phyloP scores from a whole-genome alignment of 1,140 invertebrate genomes.

The Dryas iulia region DNA sequence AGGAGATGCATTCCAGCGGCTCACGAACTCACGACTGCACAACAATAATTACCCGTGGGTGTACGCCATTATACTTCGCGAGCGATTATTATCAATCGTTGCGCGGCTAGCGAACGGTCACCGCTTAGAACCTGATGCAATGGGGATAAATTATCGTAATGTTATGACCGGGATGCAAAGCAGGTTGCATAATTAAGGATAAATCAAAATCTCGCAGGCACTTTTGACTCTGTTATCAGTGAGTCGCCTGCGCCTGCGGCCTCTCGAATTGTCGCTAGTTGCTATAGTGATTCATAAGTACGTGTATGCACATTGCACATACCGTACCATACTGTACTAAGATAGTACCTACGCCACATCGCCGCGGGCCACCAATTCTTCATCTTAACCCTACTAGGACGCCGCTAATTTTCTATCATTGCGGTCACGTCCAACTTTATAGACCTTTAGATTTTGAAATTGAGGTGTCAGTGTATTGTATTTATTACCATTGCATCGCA shows the following conservation, averaged over 20 bases:
- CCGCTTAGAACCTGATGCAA: slow-evolving; percentile 73
- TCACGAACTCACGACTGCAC: slow-evolving; percentile 79
- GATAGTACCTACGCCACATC: no score
- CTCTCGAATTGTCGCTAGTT: background rate
- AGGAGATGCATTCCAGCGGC: slow-evolving; percentile 78
- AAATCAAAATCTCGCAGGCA: slow-evolving; percentile 35
- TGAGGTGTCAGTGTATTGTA: slow-evolving; percentile 73
- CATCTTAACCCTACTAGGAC: slow-evolving; percentile 70
- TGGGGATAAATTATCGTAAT: slow-evolving; percentile 39
- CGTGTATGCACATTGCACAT: background rate
- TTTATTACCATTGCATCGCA: slow-evolving; percentile 64
- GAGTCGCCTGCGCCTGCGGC: slow-evolving; percentile 12
- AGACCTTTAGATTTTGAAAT: slow-evolving; percentile 70
- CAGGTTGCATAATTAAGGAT: slow-evolving; percentile 14
- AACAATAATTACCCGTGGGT: slow-evolving; percentile 79
- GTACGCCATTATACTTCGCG: slow-evolving; percentile 79
- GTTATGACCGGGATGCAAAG: slow-evolving; percentile 17
- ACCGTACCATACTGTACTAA: slow-evolving; percentile 18
- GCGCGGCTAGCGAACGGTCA: slow-evolving; percentile 72
- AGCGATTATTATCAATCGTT: slow-evolving; percentile 79
- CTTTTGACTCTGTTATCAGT: slow-evolving; percentile 17
- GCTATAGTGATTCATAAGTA: slow-evolving; percentile 4
- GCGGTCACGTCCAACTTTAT: slow-evolving; percentile 69
- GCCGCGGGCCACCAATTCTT: slow-evolving; percentile 66
- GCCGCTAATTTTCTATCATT: slow-evolving; percentile 78